Base-by-base conservation (phyloP, 2,113 vertebrate species). In the Benitochromis conjunctus region DNA sequence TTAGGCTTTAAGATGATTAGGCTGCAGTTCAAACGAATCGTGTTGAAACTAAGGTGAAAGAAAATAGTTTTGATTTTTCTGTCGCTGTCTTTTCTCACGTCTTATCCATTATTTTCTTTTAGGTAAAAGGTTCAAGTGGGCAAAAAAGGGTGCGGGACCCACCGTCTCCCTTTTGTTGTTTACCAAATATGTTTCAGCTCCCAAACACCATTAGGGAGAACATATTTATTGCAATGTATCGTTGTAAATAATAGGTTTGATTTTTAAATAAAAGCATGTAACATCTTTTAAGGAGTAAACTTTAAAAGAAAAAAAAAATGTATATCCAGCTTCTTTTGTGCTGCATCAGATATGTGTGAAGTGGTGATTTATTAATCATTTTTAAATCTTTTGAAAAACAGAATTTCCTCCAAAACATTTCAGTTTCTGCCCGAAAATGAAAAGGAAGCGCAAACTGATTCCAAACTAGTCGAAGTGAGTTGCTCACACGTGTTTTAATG, bases 231-330 rank as follows among this genome's bases (percentile, higher is more conserved):
- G 79, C 91, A 66, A 86, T 85, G 46, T 84, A 88, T 92, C 90
- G 88, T 90, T 95, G 95, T 95, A 94, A 92, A 94, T 95, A 95
- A 90, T 93, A 94, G 87, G 92, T 93, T 94, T 92, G 90, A 95
- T 94, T 93, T 93, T 90, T 93, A 90, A 93, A 91, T 87, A 79
- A 92, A 92, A 91, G 88, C 92, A 95, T 94, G 94, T 91, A 92
- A 91, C 60, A 88, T 81, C 90, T 95, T 96, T 94, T 89, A 92
- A 93, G 90, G 87, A 95, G 94, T 94, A 94, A 95, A 95, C 9
- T 56, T 88, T 18, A 19, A 43, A 57, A 48, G 41, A 87, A 90
- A 90, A 90, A 46, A 87, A 89, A 86, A 92, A 71, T 87, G 69
- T 89, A 81, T 77, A 43, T 89, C 66, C 56, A 51, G 13, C 19